Percentiles rank a stretch among this genome's conserved stretches.
Evolutionary conservation across 2,113 vertebrate species (phyloP).

Genomic region (Hippocampus comes): DNA sequence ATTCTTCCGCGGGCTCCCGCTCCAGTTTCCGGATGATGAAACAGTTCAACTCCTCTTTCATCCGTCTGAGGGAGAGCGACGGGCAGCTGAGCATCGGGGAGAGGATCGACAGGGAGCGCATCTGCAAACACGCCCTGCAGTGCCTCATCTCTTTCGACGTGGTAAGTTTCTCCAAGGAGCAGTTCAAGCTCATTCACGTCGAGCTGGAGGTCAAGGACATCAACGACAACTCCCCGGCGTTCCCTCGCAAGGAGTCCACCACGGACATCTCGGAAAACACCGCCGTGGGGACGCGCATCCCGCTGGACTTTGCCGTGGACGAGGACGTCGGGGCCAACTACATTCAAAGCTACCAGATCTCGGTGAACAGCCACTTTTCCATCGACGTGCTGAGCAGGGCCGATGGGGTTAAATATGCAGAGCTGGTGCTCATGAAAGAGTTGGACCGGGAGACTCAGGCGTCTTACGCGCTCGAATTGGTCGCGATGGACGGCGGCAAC

Average conservation of each 20-base stretch:
- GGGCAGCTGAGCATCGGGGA: slow-evolving; percentile 90
- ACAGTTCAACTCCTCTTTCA: slow-evolving; percentile 90
- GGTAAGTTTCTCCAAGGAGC: slow-evolving; percentile 89
- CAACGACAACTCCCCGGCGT: slow-evolving; percentile 91
- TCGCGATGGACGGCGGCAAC: slow-evolving; percentile 88
- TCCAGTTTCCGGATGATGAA: slow-evolving; percentile 93
- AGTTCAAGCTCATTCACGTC: slow-evolving; percentile 90
- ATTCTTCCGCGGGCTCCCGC: slow-evolving; percentile 67
- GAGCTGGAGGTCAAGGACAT: slow-evolving; percentile 97
- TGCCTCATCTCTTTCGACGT: slow-evolving; percentile 93
- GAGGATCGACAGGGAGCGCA: slow-evolving; percentile 86
- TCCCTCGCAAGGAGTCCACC: slow-evolving; percentile 79
- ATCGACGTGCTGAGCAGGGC: slow-evolving; percentile 90
- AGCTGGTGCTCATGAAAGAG: slow-evolving; percentile 89
- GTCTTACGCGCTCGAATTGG: slow-evolving; percentile 83
- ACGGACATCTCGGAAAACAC: slow-evolving; percentile 93
- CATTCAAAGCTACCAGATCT: slow-evolving; percentile 90
- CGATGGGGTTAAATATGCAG: slow-evolving; percentile 89
- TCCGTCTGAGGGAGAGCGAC: slow-evolving; percentile 86
- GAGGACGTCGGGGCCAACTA: slow-evolving; percentile 88
- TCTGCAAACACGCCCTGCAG: slow-evolving; percentile 81
- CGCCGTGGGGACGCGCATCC: slow-evolving; percentile 85
- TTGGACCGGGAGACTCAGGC: slow-evolving; percentile 89
- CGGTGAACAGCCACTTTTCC: slow-evolving; percentile 89
- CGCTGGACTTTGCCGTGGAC: slow-evolving; percentile 86